Evolutionary conservation across 2,113 vertebrate species (phyloP), one percentile per base, ranked within the genome.

Genomic region (Xerus inauris): DNA sequence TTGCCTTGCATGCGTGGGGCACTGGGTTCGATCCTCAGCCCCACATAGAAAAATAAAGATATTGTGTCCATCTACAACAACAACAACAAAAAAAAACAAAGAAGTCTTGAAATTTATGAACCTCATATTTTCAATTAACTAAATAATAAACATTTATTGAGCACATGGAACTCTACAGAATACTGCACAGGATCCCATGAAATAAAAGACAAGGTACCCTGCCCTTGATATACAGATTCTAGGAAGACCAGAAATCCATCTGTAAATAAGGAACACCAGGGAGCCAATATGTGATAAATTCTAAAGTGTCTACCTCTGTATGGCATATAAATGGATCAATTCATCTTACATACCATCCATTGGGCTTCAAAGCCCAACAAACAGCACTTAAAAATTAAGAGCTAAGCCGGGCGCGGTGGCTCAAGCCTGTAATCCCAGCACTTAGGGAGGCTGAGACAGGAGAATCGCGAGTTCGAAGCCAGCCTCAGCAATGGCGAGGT

Each of bases 91-190:
- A 20, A 57, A 57, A 19, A 57, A 57, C 54, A 57, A 57, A 84
- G 42, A 82, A 28, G 32, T 77, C 54, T 64, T 88, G 30, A 91
- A 85, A 91, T 51, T 26, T 82, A 51, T 5, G 30, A 26, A 79
- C 40, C 38, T 77, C 47, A 62, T 84, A 87, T 86, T 94, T 91
- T 97, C 85, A 86, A 87, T 79, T 77, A 96, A 54, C 57, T 81
- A 92, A 92, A 59, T 88, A 84, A 89, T 14, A 94, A 91, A 67
- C 40, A 73, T 71, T 72, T 81, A 94, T 32, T 62, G 38, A 79
- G 19, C 24, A 80, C 59, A 62, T 0, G 6, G 24, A 54, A 90
- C 71, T 64, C 75, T 1, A 2, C 51, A 96, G 49, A 89, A 89
- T 26, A 69, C 85, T 35, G 8, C 40, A 95, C 28, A 69, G 10